Evolutionary conservation across 2,113 vertebrate species (phyloP), one percentile per base, ranked within the genome.

Genomic region (Dryoscopus gambensis): DNA sequence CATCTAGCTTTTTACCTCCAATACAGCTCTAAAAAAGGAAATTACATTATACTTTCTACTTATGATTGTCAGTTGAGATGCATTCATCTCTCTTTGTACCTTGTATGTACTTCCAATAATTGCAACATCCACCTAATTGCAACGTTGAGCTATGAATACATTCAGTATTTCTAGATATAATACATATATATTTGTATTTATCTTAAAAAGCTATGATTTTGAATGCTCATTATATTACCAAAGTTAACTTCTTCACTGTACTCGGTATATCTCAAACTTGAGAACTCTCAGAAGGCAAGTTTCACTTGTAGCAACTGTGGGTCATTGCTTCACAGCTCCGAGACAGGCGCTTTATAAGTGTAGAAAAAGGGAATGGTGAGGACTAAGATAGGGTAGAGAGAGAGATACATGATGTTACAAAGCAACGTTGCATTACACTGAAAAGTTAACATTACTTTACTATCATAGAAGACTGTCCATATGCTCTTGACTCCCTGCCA

Each of bases 1-100:
- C 27, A 57, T 91, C 89, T 70, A 94, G 78, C 68, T 93, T 93
- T 94, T 90, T 84, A 83, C 63, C 59, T 92, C 69, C 84, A 93
- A 84, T 39, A 70, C 33, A 93, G 75, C 35, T 80, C 79, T 91
- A 60, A 88, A 83, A 85, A 83, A 44, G 27, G 82, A 93, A 88
- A 63, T 84, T 63, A 86, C 84, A 84, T 77, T 94, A 57, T 44
- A 56, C 74, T 93, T 94, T 94, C 75, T 81, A 30, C 44, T 83
- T 84, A 59, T 52, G 63, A 90, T 59, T 91, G 67, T 70, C 92
- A 92, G 67, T 47, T 89, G 55, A 73, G 65, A 53, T 30, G 7
- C 55, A 59, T 94, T 79, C 7, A 1, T 80, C 62, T 62, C 47
- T 75, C 37, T 87, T 42, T 55, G 28, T 53, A 69, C 47, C 62